Base-by-base conservation (phyloP, 1,140 invertebrate species). In the Phortica variegata region DNA sequence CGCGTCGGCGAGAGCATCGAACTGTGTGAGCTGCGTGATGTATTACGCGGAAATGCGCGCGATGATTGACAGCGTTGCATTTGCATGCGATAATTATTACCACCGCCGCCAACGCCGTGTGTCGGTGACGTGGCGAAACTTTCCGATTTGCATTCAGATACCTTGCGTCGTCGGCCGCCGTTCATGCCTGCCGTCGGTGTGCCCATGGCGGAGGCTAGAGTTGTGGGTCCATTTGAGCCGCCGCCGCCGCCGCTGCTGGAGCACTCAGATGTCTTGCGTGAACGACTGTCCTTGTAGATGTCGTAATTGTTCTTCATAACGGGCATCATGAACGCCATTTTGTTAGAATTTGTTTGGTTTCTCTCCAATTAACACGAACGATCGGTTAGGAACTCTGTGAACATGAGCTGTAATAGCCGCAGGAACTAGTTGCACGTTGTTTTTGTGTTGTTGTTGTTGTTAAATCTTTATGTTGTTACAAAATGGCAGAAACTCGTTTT, bases 281-380 rank as follows among this genome's bases (percentile, higher is more conserved):
- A 83, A 43, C 88, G 82, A 75, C 87, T 87, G 47, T 85, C 87
- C 78, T 90, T 89, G 81, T 93, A 93, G 74, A 93, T 92, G 74
- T 93, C 88, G 82, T 88, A 93, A 77, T 93, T 89, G 78, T 93
- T 93, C 82, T 91, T 92, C 75, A 93, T 85, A 53, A 93, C 89
- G 31, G 90, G 90, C 88, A 92, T 91, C 90, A 93, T 92, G 79
- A 93, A 93, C 80, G 90, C 90, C 90, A 93, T 93, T 75, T 82
- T 70, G 56, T 41, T 50, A 33, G 17, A 20, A 16, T 38, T 55
- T 10, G 47, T 26, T 9, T 19, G 34, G 3, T 45, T 33, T 12
- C 36, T 43, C 7, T 38, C 16, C 21, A 8, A n/a, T 42, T 23
- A 9, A 26, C 19, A 21, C 20, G 32, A 29, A n/a, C 3, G 8